These are phyloP conservation scores for Ceratitis capitata DNA, from an alignment of 1,140 invertebrate genomes.

Conservation along the genomic window DNA sequence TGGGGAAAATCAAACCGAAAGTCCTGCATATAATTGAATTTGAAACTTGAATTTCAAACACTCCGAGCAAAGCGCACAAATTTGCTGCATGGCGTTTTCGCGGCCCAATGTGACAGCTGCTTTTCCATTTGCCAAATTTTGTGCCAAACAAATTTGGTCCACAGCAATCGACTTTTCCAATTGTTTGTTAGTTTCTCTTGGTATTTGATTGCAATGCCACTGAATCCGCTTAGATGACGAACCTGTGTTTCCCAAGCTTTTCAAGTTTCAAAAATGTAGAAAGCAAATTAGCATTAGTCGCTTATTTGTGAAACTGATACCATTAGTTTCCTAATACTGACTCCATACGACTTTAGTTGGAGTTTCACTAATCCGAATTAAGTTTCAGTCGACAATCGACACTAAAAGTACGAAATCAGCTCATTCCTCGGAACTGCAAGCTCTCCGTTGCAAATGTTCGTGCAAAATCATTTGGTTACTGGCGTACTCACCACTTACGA, in stretches of 20 bases:
- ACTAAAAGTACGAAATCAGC: too few relatives aligned
- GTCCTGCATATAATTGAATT: slow-evolving; percentile 15
- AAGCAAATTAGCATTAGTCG: too few relatives aligned
- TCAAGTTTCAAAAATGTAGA: not conserved
- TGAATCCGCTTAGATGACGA: not conserved
- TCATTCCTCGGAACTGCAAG: too few relatives aligned
- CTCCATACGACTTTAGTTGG: too few relatives aligned
- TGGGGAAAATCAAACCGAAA: slow-evolving; percentile 15
- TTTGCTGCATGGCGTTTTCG: not conserved
- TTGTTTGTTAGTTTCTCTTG: not conserved
- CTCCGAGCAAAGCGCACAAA: not conserved
- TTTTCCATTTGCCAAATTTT: not conserved
- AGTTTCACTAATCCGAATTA: too few relatives aligned
- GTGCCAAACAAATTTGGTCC: not conserved
- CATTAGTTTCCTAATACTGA: not conserved
- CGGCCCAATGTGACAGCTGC: slow-evolving; percentile 4
- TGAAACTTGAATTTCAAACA: not conserved
- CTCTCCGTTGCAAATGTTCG: too few relatives aligned
- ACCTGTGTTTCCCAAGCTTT: too few relatives aligned
- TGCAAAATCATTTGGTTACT: too few relatives aligned
- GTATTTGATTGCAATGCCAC: not conserved
- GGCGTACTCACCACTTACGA: too few relatives aligned
- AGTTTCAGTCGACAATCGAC: too few relatives aligned
- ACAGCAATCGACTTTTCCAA: not conserved
- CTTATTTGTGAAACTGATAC: not conserved